Percentiles rank a stretch among this genome's conserved stretches.
phyloP scores from a whole-genome alignment of 2,888 invertebrate genomes.

The Gerris lacustris region DNA sequence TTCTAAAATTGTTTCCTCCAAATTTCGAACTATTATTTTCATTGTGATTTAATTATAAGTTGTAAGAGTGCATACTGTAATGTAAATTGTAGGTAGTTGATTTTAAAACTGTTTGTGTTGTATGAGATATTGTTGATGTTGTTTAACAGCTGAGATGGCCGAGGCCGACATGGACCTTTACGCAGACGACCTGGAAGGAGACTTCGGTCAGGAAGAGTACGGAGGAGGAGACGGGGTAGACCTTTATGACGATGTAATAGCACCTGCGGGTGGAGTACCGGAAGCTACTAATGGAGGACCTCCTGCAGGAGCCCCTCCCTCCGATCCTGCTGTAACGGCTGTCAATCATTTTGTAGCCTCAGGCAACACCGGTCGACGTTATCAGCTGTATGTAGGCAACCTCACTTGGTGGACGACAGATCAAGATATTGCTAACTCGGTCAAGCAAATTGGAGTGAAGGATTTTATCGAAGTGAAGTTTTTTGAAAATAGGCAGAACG shows the following conservation, averaged over 20 bases:
- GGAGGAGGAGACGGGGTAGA: constrained; percentile 72
- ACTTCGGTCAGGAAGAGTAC: constrained; percentile 61
- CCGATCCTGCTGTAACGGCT: constrained; percentile 18
- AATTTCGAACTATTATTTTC: too few species aligned
- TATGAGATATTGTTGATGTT: neutral
- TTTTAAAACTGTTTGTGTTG: too few species aligned
- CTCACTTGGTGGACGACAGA: constrained; percentile 99
- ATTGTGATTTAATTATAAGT: too few species aligned
- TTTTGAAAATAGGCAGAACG: constrained; percentile 97
- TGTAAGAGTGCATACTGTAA: too few species aligned
- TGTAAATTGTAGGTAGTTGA: too few species aligned
- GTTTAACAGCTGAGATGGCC: constrained; percentile 50
- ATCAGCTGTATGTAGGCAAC: constrained; percentile 93
- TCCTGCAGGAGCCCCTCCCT: constrained; percentile 37
- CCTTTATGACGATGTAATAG: constrained; percentile 89
- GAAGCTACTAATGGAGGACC: constrained; percentile 40
- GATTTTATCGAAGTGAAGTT: constrained; percentile 98
- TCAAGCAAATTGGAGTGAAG: constrained; percentile 72
- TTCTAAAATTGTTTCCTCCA: too few species aligned
- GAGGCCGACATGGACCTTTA: constrained; percentile 96
- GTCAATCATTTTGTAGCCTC: constrained; percentile 17
- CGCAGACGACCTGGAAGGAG: constrained; percentile 90
- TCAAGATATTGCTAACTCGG: constrained; percentile 85
- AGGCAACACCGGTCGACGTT: constrained; percentile 48
- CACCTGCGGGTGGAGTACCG: constrained; percentile 49